Evolutionary conservation across 2,888 invertebrate genomes (phyloP), one percentile per base, ranked within the genome.

Genomic region (Polydrusus pterygomalis): DNA sequence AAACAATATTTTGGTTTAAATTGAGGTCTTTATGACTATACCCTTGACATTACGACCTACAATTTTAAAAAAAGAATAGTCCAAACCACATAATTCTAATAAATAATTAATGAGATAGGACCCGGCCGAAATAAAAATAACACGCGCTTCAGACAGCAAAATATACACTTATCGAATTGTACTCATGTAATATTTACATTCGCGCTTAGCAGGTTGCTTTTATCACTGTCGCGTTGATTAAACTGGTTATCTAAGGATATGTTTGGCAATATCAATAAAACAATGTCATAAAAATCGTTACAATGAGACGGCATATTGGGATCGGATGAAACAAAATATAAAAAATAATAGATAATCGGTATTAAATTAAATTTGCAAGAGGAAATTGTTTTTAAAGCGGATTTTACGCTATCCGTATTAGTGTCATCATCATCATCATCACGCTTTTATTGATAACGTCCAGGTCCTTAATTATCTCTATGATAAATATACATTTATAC

Each of bases 31-130:
- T 54, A 67, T 54, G 38, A 51, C 17, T 49, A 70, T 25, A 60
- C 25, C 70, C 70, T 70, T 70, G 70, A 60, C 70, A 58, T 62
- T 70, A 70, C 62, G 70, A 70, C 70, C 70, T 47, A 60, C 49
- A 30, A 51, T 6, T 49, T 30, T 6, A 17, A 60, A 60, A 60
- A 51, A 67, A 49, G 38, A 54, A 54, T 30, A 67, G 18, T 17
- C 38, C 34, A 38, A 60, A 17, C 58, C 10, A 51, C n/a, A 38
- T 54, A 49, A 38, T 54, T 54, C 54, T 47, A 49, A 67, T 67
- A 67, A 34, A 67, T 67, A 67, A 67, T 67, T 67, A 49, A 51
- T 54, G 47, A 64, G 64, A 25, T 18, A 67, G 38, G 9, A 38
- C 25, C 38, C 11, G 67, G 38, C 20, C 25, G 40, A 38, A 60